These are phyloP conservation scores for Eilema depressum DNA, from an alignment of 2,888 invertebrate species.

Conservation along the genomic window DNA sequence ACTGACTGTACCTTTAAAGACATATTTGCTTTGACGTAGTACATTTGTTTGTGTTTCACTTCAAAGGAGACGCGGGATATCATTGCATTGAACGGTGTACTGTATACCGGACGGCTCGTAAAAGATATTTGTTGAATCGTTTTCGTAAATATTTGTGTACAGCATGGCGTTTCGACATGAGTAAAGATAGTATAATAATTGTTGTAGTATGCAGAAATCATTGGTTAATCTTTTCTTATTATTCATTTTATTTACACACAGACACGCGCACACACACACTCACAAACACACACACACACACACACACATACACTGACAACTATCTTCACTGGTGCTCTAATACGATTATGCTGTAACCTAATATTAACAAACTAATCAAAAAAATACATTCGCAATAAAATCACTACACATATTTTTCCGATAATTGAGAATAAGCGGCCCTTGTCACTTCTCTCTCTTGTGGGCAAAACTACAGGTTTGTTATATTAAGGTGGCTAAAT, in stretches of 20 bases:
- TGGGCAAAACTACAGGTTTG: background rate
- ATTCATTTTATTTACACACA: too few species aligned
- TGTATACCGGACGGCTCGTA: slow-evolving; percentile 17
- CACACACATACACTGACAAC: too few species aligned
- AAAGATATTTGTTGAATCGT: slow-evolving; percentile 10
- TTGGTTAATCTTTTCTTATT: too few species aligned
- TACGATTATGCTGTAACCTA: too few species aligned
- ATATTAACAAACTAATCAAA: too few species aligned
- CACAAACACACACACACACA: too few species aligned
- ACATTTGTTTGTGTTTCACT: slow-evolving; percentile 19
- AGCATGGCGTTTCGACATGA: background rate
- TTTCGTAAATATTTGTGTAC: slow-evolving; percentile 25
- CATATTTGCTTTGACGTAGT: background rate
- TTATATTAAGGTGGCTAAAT: background rate
- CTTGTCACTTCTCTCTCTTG: too few species aligned
- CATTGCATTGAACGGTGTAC: slow-evolving; percentile 10
- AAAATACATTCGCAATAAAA: too few species aligned
- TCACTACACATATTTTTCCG: too few species aligned
- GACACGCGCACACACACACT: too few species aligned
- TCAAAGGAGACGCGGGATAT: slow-evolving; percentile 23
- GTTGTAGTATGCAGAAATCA: background rate
- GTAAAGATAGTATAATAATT: background rate
- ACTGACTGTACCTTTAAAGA: background rate
- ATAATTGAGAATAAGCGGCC: too few species aligned
- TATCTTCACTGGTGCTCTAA: too few species aligned